Evolutionary conservation across 1,140 invertebrate genomes (phyloP).

Genomic region (Epicauta chinensis): DNA sequence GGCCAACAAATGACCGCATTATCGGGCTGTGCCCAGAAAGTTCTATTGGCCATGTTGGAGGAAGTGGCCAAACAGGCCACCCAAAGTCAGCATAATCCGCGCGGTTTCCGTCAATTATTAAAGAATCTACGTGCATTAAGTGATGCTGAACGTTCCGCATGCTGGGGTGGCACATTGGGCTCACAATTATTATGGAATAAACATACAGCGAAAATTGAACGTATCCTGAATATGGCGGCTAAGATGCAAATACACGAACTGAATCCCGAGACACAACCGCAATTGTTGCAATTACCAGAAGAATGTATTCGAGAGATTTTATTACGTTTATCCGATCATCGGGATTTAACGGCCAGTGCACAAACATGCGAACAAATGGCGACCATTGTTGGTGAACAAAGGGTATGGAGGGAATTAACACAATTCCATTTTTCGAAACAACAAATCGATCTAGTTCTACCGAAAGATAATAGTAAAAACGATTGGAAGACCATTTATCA

Average conservation of each 20-base stretch:
- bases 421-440: slow-evolving; percentile 86
- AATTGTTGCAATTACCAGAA: slow-evolving; percentile 84
- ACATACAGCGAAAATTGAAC: slow-evolving; percentile 74
- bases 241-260: slow-evolving; percentile 73
- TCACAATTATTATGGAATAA: slow-evolving; percentile 84
- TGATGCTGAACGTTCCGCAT: slow-evolving; percentile 51
- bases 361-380: slow-evolving; percentile 67
- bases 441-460: slow-evolving; percentile 69
- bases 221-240: slow-evolving; percentile 75
- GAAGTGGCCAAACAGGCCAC: slow-evolving; percentile 75
- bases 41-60: slow-evolving; percentile 88
- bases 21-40: slow-evolving; percentile 89
- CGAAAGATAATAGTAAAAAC: slow-evolving; percentile 45
- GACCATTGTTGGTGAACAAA: slow-evolving; percentile 76
- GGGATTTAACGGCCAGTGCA: slow-evolving; percentile 64
- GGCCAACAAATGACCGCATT: slow-evolving; percentile 75
- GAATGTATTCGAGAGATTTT: slow-evolving; percentile 91
- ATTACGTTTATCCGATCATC: slow-evolving; percentile 82
- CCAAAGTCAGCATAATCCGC: slow-evolving; percentile 81
- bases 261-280: slow-evolving; percentile 72
- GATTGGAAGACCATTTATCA: slow-evolving; percentile 72
- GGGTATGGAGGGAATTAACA: slow-evolving; percentile 87
- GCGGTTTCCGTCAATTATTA: slow-evolving; percentile 70
- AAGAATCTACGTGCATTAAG: slow-evolving; percentile 64
- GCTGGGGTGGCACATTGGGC: slow-evolving; percentile 83